phyloP scores from a whole-genome alignment of 2,797 vertebrate genomes.

The Manis pentadactyla region DNA sequence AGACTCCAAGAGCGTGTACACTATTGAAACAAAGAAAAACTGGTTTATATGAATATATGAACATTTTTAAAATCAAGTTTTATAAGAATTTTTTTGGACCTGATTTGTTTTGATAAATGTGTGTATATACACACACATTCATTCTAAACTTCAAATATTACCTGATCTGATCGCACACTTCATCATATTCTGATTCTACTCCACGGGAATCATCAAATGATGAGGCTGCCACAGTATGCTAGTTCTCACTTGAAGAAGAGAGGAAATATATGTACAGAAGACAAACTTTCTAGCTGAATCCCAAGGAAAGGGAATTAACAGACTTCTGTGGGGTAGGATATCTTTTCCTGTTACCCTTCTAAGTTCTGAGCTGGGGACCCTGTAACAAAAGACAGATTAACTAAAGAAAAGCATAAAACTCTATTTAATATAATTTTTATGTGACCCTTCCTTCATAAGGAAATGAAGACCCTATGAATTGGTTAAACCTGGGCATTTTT shows the following conservation, averaged over 20 bases:
- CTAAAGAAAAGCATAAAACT: background rate
- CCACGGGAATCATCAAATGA: slow-evolving; percentile 75
- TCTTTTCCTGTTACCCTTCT: background rate
- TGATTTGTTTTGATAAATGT: slow-evolving; percentile 78
- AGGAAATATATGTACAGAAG: background rate
- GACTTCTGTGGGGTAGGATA: background rate
- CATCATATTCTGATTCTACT: slow-evolving; percentile 64
- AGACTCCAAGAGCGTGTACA: background rate
- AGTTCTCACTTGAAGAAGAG: slow-evolving; percentile 60
- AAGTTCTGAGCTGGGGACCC: background rate
- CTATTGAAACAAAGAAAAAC: slow-evolving; percentile 14
- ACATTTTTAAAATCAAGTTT: background rate
- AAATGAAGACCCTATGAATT: background rate
- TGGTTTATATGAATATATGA: background rate
- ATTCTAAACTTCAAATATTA: slow-evolving; percentile 87
- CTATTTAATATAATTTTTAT: background rate
- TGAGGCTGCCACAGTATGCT: background rate
- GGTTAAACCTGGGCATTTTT: background rate
- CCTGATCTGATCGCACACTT: slow-evolving; percentile 81
- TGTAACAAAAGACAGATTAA: background rate
- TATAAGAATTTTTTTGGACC: background rate
- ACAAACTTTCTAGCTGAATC: background rate
- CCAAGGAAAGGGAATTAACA: background rate
- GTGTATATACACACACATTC: slow-evolving; percentile 90
- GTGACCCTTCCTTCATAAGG: background rate